Evolutionary conservation across 2,113 vertebrate genomes (phyloP), one percentile per base, ranked within the genome.

Genomic region (Anoplopoma fimbria): DNA sequence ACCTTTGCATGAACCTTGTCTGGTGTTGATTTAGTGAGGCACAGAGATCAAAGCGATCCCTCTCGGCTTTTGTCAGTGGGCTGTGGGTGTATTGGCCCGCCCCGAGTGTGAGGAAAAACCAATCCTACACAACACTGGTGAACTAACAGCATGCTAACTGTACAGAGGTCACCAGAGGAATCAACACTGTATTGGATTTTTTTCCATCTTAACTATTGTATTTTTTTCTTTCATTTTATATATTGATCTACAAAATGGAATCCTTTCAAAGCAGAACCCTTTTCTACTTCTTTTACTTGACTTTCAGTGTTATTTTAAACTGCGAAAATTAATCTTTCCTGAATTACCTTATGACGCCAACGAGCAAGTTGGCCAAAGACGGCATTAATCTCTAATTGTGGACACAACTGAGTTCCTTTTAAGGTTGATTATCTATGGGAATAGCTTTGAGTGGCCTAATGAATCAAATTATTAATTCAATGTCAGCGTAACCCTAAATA

Each of bases 1-100:
- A 95, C 95, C 95, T 94, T 90, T 85, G 85, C 61, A 17, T 95
- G 95, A 95, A 95, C 95, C 90, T 92, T 91, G 90, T 88, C 92
- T 94, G 93, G 89, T 93, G 94, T 95, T 95, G 93, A 95, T 95
- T 95, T 94, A 95, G 93, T 88, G 91, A 93, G 92, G 85, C 89
- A 73, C 69, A 19, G 85, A 91, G 93, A 95, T 95, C 94, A 95
- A 95, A 95, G 93, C 34, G 13, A 79, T 73, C 73, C 81, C 86
- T 83, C 83, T 81, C 88, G 14, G 84, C 73, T 58, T 91, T 90
- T 91, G 88, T 88, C 89, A 67, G 87, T 82, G 81, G 86, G 84
- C 83, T 75, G 77, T 74, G 81, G 87, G 67, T 72, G 79, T 75
- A 57, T 42, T 29, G 74, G 76, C 83, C 75, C 38, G 76, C 81